Conservation (phyloP, 2,888 invertebrate genomes). For the Abrostola tripartita region DNA sequence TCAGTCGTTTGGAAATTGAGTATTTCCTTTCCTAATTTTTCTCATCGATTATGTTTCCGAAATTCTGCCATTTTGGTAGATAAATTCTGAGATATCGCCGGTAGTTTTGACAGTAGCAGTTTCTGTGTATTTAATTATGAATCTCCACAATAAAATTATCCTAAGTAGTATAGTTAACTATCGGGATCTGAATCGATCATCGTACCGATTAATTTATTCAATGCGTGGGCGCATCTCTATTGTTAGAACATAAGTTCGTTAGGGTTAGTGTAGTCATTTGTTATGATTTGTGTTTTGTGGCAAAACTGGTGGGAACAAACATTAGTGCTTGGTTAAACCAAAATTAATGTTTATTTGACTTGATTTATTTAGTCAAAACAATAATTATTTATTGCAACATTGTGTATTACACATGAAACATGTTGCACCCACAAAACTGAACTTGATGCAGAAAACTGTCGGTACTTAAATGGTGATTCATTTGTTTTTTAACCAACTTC, state of each 20-base stretch:
- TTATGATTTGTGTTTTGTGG: constrained; percentile 41
- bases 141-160: constrained; percentile 40
- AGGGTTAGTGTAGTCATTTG: constrained; percentile 49
- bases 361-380: background rate
- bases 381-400: no score
- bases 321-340: background rate
- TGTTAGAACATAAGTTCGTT: constrained; percentile 55
- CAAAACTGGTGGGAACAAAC: constrained; percentile 21
- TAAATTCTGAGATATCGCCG: no score
- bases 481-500: no score
- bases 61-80: no score
- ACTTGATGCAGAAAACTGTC: no score
- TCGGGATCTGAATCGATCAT: constrained; percentile 53
- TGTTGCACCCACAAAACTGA: no score
- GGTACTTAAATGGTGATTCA: no score
- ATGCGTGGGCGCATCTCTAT: constrained; percentile 60
- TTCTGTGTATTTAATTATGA: background rate
- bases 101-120: background rate
- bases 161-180: constrained; percentile 42
- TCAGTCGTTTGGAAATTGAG: no score
- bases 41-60: no score
- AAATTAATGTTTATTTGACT: background rate
- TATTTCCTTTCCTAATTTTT: no score
- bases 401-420: no score
- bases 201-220: constrained; percentile 53